phyloP scores from a whole-genome alignment of 1,140 invertebrate species.

The Choristoneura fumiferana region DNA sequence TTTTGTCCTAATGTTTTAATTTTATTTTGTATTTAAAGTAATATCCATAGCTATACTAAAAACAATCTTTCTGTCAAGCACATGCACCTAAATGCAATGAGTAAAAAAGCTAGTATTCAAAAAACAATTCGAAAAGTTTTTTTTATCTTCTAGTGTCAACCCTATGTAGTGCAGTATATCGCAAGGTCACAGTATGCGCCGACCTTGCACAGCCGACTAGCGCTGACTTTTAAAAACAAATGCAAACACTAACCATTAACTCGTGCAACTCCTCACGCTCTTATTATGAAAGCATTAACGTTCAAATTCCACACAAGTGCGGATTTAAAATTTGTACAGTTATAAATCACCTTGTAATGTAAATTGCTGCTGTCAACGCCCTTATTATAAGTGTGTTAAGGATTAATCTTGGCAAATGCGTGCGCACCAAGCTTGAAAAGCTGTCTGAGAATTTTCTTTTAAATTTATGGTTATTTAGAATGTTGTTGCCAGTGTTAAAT shows the following conservation, averaged over 20 bases:
- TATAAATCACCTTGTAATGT: background rate
- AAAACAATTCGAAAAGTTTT: too few species aligned
- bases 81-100: too few species aligned
- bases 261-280: background rate
- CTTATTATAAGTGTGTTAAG: background rate
- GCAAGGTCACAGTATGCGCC: conserved; percentile 1
- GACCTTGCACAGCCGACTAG: conserved; percentile 8
- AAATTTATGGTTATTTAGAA: too few species aligned
- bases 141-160: background rate
- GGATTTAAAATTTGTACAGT: background rate
- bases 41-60: too few species aligned
- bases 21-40: too few species aligned
- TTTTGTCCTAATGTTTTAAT: too few species aligned
- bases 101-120: too few species aligned
- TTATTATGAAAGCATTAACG: background rate
- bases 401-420: too few species aligned
- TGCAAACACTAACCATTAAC: background rate
- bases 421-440: too few species aligned
- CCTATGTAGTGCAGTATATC: background rate
- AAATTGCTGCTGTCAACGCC: background rate
- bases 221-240: conserved; percentile 1
- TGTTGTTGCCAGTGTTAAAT: too few species aligned
- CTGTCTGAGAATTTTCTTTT: too few species aligned
- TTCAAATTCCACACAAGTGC: background rate
- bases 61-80: too few species aligned